Base-by-base conservation (phyloP, 2,797 vertebrate genomes). In the Rousettus madagascariensis region DNA sequence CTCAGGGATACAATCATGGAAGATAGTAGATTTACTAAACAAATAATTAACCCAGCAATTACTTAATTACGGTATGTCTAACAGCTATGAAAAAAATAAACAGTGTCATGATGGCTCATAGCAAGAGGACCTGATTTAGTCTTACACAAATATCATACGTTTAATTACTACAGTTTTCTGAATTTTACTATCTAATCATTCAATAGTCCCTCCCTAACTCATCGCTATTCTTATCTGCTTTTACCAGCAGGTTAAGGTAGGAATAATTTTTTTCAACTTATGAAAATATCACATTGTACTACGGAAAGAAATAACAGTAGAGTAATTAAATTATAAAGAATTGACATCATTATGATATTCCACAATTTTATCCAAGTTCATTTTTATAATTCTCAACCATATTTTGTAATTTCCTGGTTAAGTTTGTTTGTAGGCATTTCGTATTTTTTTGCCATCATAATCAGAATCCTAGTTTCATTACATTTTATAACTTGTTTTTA, bases 341-440 rank as follows among this genome's bases (percentile, higher is more conserved):
- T 68, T 53, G 6, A 63, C 63, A 20, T 38, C 28, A 68, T 93
- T 36, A 36, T 6, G 26, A 30, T 59, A 55, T 55, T 61, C 41
- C n/a, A 38, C 57, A 38, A 49, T 41, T 84, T 24, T 69, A 65
- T 15, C 15, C 28, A 41, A 41, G 8, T 57, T 74, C 61, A 80
- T n/a, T 92, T 95, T 93, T 92, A 61, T 59, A 74, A 68, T 90
- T 82, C n/a, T 85, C 68, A 57, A 16, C 49, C 86, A 78, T 9
- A 53, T 72, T 36, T 33, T 88, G 9, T 51, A 66, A n/a, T 78
- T 96, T 86, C 84, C 68, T 86, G 69, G 65, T 74, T 82, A 77
- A 46, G 16, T 6, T 49, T 84, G 41, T 65, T 89, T 80, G 17
- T 53, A 72, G 38, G 61, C 30, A 79, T 89, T 80, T 94, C 16